A percentile compares a stretch with the other conserved stretches of the same genome.
These are phyloP conservation scores for Pogonognathellus flavescens DNA, from an alignment of 1,140 invertebrate species.

Conservation along the genomic window DNA sequence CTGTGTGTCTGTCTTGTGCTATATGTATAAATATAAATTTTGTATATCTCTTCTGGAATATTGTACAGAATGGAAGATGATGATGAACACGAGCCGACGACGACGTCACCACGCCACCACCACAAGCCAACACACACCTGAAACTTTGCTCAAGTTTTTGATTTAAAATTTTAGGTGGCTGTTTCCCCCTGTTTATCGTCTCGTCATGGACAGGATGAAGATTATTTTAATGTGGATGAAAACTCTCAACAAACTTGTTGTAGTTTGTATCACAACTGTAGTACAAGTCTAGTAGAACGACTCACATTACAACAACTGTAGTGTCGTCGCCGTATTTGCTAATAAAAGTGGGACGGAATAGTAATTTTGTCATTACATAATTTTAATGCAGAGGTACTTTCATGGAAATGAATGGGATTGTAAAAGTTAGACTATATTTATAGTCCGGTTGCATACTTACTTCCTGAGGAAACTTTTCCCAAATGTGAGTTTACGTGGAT, in stretches of 20 bases:
- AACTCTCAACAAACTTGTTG: not conserved
- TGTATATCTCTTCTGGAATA: no score
- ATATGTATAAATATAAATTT: no score
- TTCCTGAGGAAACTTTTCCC: slow-evolving; percentile 36
- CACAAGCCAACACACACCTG: slow-evolving; percentile 17
- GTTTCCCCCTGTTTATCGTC: not conserved
- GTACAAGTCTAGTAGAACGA: not conserved
- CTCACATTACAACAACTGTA: no score
- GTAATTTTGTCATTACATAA: slow-evolving; percentile 43
- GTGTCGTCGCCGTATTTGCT: not conserved
- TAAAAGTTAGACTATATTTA: slow-evolving; percentile 27
- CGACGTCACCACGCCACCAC: no score
- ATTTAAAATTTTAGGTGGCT: slow-evolving; percentile 38
- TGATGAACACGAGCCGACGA: not conserved
- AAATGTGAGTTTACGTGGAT: slow-evolving; percentile 36
- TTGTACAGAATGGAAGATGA: not conserved
- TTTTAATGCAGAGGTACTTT: slow-evolving; percentile 30
- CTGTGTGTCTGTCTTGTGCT: no score
- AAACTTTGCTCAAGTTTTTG: slow-evolving; percentile 44
- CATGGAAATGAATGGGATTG: slow-evolving; percentile 31
- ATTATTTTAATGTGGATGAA: not conserved
- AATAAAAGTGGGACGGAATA: not conserved
- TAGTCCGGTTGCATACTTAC: slow-evolving; percentile 7
- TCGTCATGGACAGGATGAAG: not conserved
- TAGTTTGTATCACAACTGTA: not conserved